Conservation (phyloP, 2,888 invertebrate genomes). For the Latrodectus elegans region DNA sequence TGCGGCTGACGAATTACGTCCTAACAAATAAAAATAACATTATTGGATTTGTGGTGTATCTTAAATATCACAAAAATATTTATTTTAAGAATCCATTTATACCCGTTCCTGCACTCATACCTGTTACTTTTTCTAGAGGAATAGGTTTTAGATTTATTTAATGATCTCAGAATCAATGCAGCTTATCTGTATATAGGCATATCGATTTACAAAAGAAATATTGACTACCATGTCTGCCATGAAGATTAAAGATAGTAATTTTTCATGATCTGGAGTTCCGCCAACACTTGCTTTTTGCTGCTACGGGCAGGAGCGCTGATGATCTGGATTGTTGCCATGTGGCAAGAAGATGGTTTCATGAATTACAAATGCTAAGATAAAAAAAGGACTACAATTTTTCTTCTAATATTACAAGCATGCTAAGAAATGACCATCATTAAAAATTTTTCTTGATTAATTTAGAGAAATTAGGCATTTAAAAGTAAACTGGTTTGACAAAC, state of each 20-base stretch:
- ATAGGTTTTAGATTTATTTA: background rate
- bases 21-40: too few relatives aligned
- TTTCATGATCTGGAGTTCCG: slow-evolving; percentile 1
- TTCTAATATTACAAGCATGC: too few relatives aligned
- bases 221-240: background rate
- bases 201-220: slow-evolving; percentile 1
- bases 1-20: too few relatives aligned
- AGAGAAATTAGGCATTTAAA: too few relatives aligned
- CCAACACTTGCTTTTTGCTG: background rate
- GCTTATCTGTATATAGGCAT: background rate
- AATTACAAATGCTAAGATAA: background rate
- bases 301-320: background rate
- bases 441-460: too few relatives aligned
- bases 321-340: background rate
- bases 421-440: too few relatives aligned
- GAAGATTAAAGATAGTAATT: slow-evolving; percentile 3
- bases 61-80: background rate
- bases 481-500: too few relatives aligned
- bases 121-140: background rate
- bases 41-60: too few relatives aligned
- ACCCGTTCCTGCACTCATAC: background rate
- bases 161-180: background rate
- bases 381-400: too few relatives aligned
- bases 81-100: background rate
- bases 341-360: background rate